Conservation (phyloP, 2,888 invertebrate genomes). For the Gerris lacustris region DNA sequence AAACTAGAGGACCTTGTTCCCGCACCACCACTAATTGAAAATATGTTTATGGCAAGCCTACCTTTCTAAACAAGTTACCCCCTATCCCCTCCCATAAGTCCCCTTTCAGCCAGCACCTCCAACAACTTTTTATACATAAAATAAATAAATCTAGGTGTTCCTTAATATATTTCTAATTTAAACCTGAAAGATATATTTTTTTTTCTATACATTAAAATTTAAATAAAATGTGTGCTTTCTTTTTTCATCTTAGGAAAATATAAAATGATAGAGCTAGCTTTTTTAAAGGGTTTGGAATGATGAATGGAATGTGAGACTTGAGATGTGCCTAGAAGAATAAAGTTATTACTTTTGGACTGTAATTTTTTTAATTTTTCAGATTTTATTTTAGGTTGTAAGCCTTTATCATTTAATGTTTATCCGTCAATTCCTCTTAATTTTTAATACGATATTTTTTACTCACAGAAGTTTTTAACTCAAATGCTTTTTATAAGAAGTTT, state of each 20-base stretch:
- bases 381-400: no score
- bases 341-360: no score
- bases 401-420: no score
- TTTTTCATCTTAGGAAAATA: background rate
- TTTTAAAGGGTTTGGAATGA: no score
- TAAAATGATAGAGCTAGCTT: no score
- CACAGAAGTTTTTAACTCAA: no score
- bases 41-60: slow-evolving; percentile 87
- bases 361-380: no score
- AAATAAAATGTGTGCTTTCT: background rate
- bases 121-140: background rate
- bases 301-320: no score
- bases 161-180: background rate
- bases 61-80: slow-evolving; percentile 54
- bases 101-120: background rate
- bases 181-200: background rate
- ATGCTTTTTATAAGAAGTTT: no score
- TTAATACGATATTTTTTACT: no score
- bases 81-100: background rate
- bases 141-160: background rate
- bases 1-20: slow-evolving; percentile 85
- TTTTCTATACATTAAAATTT: background rate
- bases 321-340: no score
- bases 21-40: slow-evolving; percentile 84
- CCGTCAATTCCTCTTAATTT: no score